These are phyloP conservation scores for Euwallacea similis DNA, from an alignment of 1,140 invertebrate species.

Conservation along the genomic window DNA sequence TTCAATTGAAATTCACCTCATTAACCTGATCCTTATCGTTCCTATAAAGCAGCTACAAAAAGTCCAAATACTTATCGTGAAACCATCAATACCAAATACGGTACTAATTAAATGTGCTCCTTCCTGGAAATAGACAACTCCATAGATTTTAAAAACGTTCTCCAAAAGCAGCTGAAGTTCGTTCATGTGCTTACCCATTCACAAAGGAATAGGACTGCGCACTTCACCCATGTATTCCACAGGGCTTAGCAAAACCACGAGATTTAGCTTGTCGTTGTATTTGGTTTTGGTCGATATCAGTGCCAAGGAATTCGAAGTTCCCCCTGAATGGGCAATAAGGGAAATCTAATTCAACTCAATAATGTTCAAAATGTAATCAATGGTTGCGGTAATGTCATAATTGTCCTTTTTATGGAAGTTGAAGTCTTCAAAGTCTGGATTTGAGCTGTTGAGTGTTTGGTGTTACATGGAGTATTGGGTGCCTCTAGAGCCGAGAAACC, in stretches of 20 bases:
- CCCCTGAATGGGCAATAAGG: conserved; percentile 63
- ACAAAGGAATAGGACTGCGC: conserved; percentile 9
- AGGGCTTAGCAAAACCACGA: conserved; percentile 62
- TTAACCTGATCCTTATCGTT: conserved; percentile 21
- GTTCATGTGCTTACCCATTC: conserved; percentile 10
- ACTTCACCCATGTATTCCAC: conserved; percentile 54
- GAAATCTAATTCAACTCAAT: conserved; percentile 57
- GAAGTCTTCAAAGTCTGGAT: conserved; percentile 8
- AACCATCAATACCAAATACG: conserved; percentile 6
- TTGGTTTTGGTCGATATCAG: conserved; percentile 57
- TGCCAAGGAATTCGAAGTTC: conserved; percentile 61
- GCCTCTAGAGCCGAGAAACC: conserved; percentile 64
- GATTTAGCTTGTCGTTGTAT: conserved; percentile 60
- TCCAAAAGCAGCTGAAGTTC: background rate
- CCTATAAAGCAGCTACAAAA: conserved; percentile 17
- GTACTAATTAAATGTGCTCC: background rate
- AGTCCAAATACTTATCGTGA: conserved; percentile 15
- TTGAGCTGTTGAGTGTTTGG: conserved; percentile 8
- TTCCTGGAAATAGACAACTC: background rate
- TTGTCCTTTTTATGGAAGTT: conserved; percentile 72
- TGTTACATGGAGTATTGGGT: conserved; percentile 28
- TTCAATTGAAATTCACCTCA: background rate
- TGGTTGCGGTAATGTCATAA: conserved; percentile 66
- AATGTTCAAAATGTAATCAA: conserved; percentile 60
- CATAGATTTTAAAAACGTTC: background rate